Evolutionary conservation across 2,888 invertebrate genomes (phyloP).

Genomic region (Erebia ligea): DNA sequence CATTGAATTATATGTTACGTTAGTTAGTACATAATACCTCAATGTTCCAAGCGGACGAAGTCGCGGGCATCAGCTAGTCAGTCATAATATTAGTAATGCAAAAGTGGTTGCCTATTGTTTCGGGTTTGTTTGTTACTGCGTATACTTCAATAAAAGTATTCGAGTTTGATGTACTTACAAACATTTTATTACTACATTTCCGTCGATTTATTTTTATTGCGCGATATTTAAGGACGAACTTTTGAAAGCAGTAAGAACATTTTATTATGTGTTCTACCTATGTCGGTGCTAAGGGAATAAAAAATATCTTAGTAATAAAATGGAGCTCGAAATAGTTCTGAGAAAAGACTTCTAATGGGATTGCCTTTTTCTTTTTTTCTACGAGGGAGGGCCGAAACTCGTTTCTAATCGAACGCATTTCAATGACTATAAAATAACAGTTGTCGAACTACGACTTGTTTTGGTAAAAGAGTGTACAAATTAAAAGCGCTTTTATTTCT

Average conservation of each 20-base stretch:
- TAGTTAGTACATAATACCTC: too few relatives aligned
- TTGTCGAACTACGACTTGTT: conserved; percentile 29
- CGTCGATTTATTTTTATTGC: too few relatives aligned
- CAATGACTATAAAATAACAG: conserved; percentile 35
- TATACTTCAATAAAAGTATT: too few relatives aligned
- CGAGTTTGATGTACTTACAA: too few relatives aligned
- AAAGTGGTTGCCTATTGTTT: too few relatives aligned
- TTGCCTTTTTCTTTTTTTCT: conserved; percentile 36
- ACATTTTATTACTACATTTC: too few relatives aligned
- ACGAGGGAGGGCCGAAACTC: conserved; percentile 30
- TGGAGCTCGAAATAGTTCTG: conserved; percentile 10
- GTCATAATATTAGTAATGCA: too few relatives aligned
- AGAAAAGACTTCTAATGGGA: conserved; percentile 36
- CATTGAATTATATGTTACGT: too few relatives aligned
- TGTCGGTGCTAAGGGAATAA: not conserved
- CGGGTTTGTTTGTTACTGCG: too few relatives aligned
- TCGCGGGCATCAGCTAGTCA: too few relatives aligned
- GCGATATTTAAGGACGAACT: not conserved
- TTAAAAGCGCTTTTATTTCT: not conserved
- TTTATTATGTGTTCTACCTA: not conserved
- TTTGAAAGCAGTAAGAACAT: not conserved
- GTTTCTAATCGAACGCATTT: conserved; percentile 38
- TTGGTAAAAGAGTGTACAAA: not conserved
- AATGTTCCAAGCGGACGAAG: too few relatives aligned
- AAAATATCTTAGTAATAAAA: not conserved